Percentiles rank a stretch among this genome's conserved stretches.
Conservation (phyloP, 92 coral and sea anemone genomes). For the Phymanthus crucifer region DNA sequence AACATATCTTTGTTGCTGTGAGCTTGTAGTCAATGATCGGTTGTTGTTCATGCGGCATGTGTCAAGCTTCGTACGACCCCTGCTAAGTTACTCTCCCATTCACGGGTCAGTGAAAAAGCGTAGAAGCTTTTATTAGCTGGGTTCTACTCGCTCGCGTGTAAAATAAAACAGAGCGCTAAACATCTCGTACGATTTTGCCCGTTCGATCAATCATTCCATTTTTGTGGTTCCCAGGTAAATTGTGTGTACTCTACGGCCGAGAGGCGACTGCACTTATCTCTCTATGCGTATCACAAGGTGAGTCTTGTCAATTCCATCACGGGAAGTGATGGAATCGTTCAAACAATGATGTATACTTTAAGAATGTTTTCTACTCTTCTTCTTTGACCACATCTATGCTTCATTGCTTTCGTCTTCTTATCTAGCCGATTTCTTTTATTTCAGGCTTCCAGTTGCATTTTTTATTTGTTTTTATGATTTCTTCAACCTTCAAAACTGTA, state of each 20-base stretch:
- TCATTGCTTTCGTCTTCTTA: background rate
- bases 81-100: background rate
- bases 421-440: slow-evolving; percentile 6
- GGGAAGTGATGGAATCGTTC: background rate
- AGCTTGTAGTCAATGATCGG: slow-evolving; percentile 5
- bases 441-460: slow-evolving; percentile 21
- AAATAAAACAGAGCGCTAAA: slow-evolving; percentile 6
- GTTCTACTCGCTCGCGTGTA: slow-evolving; percentile 20
- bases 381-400: slow-evolving; percentile 11
- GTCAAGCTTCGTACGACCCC: slow-evolving; percentile 8
- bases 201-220: background rate
- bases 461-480: slow-evolving; percentile 23
- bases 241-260: background rate
- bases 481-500: slow-evolving; percentile 20
- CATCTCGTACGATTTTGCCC: background rate
- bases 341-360: slow-evolving; percentile 1
- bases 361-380: slow-evolving; percentile 4
- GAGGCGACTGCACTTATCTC: background rate
- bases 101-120: slow-evolving; percentile 1
- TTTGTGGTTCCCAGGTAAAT: slow-evolving; percentile 1
- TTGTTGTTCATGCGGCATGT: background rate
- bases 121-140: background rate
- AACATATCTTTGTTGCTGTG: slow-evolving; percentile 11
- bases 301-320: slow-evolving; percentile 13
- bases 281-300: slow-evolving; percentile 13